Conservation (phyloP, 2,888 invertebrate genomes). For the Erpobdella octoculata region DNA sequence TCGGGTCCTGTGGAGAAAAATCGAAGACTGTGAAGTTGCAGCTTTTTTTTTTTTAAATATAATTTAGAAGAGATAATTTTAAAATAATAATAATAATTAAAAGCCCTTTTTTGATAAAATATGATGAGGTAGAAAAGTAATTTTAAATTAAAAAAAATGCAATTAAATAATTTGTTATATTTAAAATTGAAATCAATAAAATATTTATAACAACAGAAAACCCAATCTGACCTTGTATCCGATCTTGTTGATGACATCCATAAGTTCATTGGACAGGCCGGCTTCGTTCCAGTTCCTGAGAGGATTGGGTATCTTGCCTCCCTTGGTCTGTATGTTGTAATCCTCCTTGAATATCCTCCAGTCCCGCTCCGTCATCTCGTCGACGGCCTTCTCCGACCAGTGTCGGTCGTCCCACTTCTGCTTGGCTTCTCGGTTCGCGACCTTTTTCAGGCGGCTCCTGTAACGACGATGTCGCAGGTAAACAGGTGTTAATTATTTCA, state of each 20-base stretch:
- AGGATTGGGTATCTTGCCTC: constrained; percentile 91
- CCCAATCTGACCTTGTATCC: constrained; percentile 66
- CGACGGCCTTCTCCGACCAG: constrained; percentile 87
- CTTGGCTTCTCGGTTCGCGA: constrained; percentile 89
- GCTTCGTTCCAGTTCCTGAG: constrained; percentile 91
- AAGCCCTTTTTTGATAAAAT: too few relatives aligned
- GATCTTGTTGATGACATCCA: constrained; percentile 85
- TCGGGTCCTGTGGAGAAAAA: constrained; percentile 66
- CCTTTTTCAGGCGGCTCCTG: constrained; percentile 72
- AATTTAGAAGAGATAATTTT: too few relatives aligned
- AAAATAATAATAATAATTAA: too few relatives aligned
- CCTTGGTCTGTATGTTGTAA: constrained; percentile 95
- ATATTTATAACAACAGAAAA: not conserved
- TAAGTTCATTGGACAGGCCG: constrained; percentile 71
- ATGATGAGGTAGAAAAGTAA: too few relatives aligned
- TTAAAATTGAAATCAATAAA: not conserved
- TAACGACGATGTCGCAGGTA: constrained; percentile 33
- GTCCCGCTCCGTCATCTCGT: constrained; percentile 96
- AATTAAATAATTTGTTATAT: not conserved
- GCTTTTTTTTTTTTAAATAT: too few relatives aligned
- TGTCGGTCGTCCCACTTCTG: constrained; percentile 98
- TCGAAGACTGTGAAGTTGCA: too few relatives aligned
- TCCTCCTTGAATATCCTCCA: constrained; percentile 99
- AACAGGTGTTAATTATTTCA: not conserved
- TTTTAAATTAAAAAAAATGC: too few relatives aligned